A percentile compares a stretch with the other conserved stretches of the same genome.
These are phyloP conservation scores for Philantomba maxwellii DNA, from an alignment of 2,113 vertebrate genomes.

Conservation along the genomic window DNA sequence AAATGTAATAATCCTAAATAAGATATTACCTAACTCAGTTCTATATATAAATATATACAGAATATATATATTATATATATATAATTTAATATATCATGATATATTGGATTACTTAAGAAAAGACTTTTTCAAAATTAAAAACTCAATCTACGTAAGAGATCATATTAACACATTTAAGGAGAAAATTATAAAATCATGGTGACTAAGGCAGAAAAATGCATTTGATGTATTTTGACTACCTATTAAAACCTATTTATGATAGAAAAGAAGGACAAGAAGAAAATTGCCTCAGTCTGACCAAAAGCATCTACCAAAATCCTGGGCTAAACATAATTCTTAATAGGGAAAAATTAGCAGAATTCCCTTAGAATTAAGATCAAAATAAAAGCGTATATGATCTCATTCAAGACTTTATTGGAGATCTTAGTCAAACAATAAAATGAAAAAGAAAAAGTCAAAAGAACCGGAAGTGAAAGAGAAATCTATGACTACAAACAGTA, in stretches of 20 bases:
- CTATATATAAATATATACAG: background rate
- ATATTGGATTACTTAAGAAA: background rate
- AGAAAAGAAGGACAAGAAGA: background rate
- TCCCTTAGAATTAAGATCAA: background rate
- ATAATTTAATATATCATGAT: background rate
- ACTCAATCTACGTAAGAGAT: background rate
- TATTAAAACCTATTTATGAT: background rate
- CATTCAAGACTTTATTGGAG: background rate
- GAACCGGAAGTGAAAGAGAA: background rate
- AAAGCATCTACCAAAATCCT: background rate
- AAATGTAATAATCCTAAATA: background rate
- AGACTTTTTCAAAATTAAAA: background rate
- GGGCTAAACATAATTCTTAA: background rate
- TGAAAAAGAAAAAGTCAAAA: background rate
- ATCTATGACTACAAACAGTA: background rate
- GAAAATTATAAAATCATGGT: background rate
- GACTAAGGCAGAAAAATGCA: background rate
- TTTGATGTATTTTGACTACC: background rate
- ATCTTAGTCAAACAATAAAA: background rate
- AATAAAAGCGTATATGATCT: background rate
- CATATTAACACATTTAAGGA: background rate
- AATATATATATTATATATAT: background rate
- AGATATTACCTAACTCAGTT: background rate
- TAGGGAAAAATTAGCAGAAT: background rate
- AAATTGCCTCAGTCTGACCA: background rate